phyloP scores from a whole-genome alignment of 1,140 invertebrate genomes.

The Pogonomyrmex barbatus region DNA sequence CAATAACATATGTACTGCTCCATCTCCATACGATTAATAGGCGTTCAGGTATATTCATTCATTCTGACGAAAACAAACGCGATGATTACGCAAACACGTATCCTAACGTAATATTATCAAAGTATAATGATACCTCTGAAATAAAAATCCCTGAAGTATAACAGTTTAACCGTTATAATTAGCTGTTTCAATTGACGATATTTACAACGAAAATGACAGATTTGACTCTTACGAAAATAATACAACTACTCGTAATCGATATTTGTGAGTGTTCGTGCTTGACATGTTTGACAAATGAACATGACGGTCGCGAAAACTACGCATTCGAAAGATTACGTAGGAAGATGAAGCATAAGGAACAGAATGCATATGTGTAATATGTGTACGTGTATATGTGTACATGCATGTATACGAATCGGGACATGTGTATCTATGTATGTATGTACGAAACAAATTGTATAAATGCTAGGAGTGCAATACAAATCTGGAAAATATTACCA shows the following conservation, averaged over 20 bases:
- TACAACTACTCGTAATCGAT: conserved; percentile 1
- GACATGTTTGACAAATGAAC: conserved; percentile 18
- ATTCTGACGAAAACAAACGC: conserved; percentile 23
- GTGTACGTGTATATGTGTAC: conserved; percentile 51
- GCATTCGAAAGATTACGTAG: conserved; percentile 61
- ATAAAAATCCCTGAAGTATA: conserved; percentile 51
- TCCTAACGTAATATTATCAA: conserved; percentile 33
- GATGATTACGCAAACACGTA: conserved; percentile 38
- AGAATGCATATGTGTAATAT: conserved; percentile 69
- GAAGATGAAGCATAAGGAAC: conserved; percentile 73
- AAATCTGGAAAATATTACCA: conserved; percentile 33
- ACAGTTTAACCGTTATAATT: conserved; percentile 11
- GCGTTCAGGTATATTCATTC: conserved; percentile 42
- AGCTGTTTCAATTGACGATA: conserved; percentile 17
- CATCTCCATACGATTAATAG: conserved; percentile 69
- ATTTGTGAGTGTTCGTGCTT: conserved; percentile 7
- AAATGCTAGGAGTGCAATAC: conserved; percentile 66
- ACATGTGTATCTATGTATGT: conserved; percentile 32
- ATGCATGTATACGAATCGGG: conserved; percentile 34
- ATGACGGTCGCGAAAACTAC: conserved; percentile 17
- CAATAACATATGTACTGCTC: conserved; percentile 71
- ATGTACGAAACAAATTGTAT: conserved; percentile 72
- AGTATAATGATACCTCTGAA: conserved; percentile 36
- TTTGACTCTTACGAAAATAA: conserved; percentile 24
- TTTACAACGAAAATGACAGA: conserved; percentile 43